Base-by-base conservation (phyloP, 2,113 vertebrate genomes). In the Zosterops lateralis region DNA sequence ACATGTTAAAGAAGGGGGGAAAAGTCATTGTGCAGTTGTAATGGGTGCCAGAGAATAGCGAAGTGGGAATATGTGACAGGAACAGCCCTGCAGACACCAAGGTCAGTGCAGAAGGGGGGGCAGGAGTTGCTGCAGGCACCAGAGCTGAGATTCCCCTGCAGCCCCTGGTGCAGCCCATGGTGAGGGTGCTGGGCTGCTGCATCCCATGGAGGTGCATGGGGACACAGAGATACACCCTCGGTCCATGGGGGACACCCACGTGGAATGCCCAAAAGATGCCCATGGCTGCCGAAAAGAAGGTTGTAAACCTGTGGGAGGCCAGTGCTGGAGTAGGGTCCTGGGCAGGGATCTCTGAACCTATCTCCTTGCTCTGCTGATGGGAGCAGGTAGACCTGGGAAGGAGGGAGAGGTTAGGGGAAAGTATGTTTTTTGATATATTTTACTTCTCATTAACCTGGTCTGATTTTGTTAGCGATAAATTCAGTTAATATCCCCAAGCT, bases 121-220 rank as follows among this genome's bases (percentile, higher is more conserved):
- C 9, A 61, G 53, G 29, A 20, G 40, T 2, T 53, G n/a, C 29
- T 67, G 1, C 61, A 53, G 45, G 38, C 0, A 0, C 16, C 2
- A 1, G 61, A 31, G 38, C n/a, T 31, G 68, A 6, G 60, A 2
- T 45, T 89, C 13, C 16, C 38, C 61, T 75, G n/a, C 38, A 67
- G 38, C 1, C 60, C 0, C 0, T 67, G 68, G 32, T 38, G 12
- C 28, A 73, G 34, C 2, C 22, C 36, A 14, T 45, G 86, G 45
- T 14, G 68, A 31, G 1, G 38, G 10, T 47, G 61, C 45, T 74
- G 38, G 12, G 32, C 0, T 36, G 36, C 13, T 51, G 61, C 26
- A 73, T 44, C 28, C 24, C 38, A 1, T 17, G 45, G 9, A 45
- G 16, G 10, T 2, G 10, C 45, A 4, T 4, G 3, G n/a, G 10